Conservation (phyloP, 2,888 invertebrate genomes). For the Coleophora deauratella region DNA sequence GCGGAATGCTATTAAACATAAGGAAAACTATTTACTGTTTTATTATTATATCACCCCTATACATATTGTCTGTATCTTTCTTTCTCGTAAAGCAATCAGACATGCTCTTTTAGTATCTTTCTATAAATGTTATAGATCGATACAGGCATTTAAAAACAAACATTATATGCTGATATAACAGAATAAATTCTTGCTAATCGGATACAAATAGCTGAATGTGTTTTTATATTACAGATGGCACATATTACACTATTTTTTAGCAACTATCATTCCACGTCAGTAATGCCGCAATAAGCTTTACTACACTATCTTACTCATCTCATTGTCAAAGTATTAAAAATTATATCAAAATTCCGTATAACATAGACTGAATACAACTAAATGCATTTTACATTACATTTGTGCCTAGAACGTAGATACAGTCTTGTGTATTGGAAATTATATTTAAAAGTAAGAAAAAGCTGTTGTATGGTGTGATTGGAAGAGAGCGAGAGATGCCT, state of each 20-base stretch:
- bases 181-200: too few relatives aligned
- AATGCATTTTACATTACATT: slow-evolving; percentile 18
- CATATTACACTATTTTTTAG: too few relatives aligned
- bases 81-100: too few relatives aligned
- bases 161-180: too few relatives aligned
- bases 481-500: slow-evolving; percentile 23
- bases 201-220: too few relatives aligned
- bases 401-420: too few relatives aligned
- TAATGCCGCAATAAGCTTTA: slow-evolving; percentile 1
- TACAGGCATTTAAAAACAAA: too few relatives aligned
- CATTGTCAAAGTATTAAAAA: too few relatives aligned
- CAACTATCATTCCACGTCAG: not conserved
- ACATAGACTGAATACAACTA: slow-evolving; percentile 28
- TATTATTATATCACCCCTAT: slow-evolving; percentile 16
- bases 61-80: not conserved
- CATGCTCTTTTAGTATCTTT: too few relatives aligned
- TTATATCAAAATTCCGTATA: too few relatives aligned
- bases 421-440: slow-evolving; percentile 5
- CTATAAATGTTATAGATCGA: too few relatives aligned
- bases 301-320: not conserved
- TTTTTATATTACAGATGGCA: too few relatives aligned
- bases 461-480: slow-evolving; percentile 15
- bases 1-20: slow-evolving; percentile 32
- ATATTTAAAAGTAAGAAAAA: slow-evolving; percentile 6
- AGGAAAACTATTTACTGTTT: slow-evolving; percentile 25